Percentiles rank a stretch among this genome's conserved stretches.
Evolutionary conservation across 2,888 invertebrate species (phyloP).

Genomic region (Disparrhopalites patrizii): DNA sequence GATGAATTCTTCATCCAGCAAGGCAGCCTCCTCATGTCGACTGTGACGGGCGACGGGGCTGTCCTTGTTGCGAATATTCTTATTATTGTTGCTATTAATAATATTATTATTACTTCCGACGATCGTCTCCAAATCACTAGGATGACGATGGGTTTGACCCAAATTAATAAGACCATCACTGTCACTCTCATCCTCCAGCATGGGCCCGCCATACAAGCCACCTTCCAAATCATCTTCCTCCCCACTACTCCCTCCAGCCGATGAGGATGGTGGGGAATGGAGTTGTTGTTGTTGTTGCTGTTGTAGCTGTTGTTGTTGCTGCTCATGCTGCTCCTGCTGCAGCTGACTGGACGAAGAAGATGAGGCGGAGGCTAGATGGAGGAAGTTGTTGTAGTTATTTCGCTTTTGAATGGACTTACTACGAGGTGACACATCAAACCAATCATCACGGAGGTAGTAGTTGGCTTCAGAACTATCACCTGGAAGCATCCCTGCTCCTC

Average conservation of each 20-base stretch:
- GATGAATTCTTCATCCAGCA: conserved; percentile 10
- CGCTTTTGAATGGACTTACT: conserved; percentile 26
- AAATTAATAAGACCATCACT: conserved; percentile 1
- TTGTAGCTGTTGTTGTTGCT: conserved; percentile 1
- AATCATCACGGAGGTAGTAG: conserved; percentile 19
- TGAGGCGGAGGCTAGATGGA: conserved; percentile 16
- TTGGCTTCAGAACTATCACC: conserved; percentile 22
- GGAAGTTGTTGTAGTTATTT: conserved; percentile 22
- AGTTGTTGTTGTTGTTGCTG: not conserved
- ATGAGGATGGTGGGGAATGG: too few species aligned
- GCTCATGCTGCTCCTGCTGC: not conserved
- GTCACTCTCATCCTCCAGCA: conserved; percentile 7
- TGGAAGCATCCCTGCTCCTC: not conserved
- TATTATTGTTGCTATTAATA: not conserved
- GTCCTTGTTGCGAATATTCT: not conserved
- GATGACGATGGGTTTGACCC: conserved; percentile 3
- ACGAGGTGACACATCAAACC: conserved; percentile 18
- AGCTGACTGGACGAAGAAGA: conserved; percentile 9
- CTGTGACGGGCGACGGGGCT: not conserved
- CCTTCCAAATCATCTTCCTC: conserved; percentile 16
- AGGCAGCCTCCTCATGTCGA: not conserved
- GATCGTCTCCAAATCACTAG: conserved; percentile 14
- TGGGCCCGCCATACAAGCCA: conserved; percentile 7
- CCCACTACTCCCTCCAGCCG: conserved; percentile 21
- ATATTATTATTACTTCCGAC: not conserved